These are phyloP conservation scores for Blomia tropicalis DNA, from an alignment of 2,888 invertebrate genomes.

Conservation along the genomic window DNA sequence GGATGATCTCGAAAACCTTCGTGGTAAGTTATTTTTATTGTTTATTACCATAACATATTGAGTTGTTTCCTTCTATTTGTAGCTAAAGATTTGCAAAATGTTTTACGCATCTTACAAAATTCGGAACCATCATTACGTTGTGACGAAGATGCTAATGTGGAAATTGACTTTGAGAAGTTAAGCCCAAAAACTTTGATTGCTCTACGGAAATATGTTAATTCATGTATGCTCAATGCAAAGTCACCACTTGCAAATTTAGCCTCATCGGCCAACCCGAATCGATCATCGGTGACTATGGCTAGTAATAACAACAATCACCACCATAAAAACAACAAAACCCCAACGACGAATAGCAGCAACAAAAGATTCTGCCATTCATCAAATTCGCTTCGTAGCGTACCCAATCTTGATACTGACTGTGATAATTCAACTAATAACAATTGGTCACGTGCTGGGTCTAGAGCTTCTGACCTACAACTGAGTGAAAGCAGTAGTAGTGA, in stretches of 20 bases:
- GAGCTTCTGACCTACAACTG: slow-evolving; percentile 3
- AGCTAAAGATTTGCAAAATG: slow-evolving; percentile 24
- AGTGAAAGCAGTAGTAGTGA: slow-evolving; percentile 9
- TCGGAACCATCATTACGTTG: slow-evolving; percentile 22
- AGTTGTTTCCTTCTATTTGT: neutral
- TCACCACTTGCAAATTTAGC: neutral
- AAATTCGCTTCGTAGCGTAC: neutral
- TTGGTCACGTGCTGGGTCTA: slow-evolving; percentile 7
- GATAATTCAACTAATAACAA: slow-evolving; percentile 1
- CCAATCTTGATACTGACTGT: slow-evolving; percentile 11
- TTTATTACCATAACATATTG: neutral
- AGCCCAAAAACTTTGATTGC: slow-evolving; percentile 20
- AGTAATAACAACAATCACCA: neutral
- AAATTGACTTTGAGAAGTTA: slow-evolving; percentile 21
- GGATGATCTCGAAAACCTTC: slow-evolving; percentile 23
- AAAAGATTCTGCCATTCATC: slow-evolving; percentile 5
- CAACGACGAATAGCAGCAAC: neutral
- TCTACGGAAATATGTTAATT: slow-evolving; percentile 20
- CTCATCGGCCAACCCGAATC: neutral
- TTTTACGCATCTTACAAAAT: slow-evolving; percentile 18
- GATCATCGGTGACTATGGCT: neutral
- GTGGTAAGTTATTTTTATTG: slow-evolving; percentile 13
- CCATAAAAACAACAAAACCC: too few relatives aligned
- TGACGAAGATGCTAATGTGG: slow-evolving; percentile 22
- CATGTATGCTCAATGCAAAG: slow-evolving; percentile 22